Base-by-base conservation (phyloP, 2,113 vertebrate genomes). In the Ciconia stormi region DNA sequence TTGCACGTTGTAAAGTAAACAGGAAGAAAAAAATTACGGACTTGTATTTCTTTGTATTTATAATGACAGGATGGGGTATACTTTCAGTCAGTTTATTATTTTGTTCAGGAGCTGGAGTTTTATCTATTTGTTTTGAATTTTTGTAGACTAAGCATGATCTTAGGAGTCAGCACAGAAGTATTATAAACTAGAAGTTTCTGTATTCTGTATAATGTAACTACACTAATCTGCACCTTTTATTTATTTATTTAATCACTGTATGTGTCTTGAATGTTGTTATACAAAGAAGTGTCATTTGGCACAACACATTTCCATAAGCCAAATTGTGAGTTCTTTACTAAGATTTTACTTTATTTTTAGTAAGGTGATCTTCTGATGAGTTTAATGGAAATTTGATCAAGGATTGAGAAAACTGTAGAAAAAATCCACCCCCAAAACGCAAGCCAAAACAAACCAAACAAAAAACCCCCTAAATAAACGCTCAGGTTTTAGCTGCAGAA, bases 51-150 rank as follows among this genome's bases (percentile, higher is more conserved):
- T 82, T 79, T 52, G 10, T 79, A 29, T 93, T 84, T 91, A 52
- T 90, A 62, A 9, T 88, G 70, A 73, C 74, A 47, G 38, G 50
- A 65, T 40, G 50, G 36, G 13, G 21, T 91, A 53, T 50, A 29
- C 32, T 93, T 93, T 91, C 74, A 86, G 59, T 77, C 50, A 62
- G n/a, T 87, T 95, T 95, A 89, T 94, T 94, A 90, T 89, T 96
- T 80, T 93, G 18, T 93, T 95, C 87, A 70, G 66, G 71, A 90
- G 14, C 27, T 79, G 38, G 47, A 91, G 71, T 71, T 95, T 65
- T 90, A 6, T 94, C 93, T 93, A 72, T 96, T 97, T 96, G 34
- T 23, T 92, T 93, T 85, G 40, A 34, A 40, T 53, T 97, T 80
- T 91, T 90, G 72, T 92, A 92, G 82, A 73, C 74, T 89, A 89